phyloP scores from a whole-genome alignment of 2,888 invertebrate genomes.

The Elmis aenea region DNA sequence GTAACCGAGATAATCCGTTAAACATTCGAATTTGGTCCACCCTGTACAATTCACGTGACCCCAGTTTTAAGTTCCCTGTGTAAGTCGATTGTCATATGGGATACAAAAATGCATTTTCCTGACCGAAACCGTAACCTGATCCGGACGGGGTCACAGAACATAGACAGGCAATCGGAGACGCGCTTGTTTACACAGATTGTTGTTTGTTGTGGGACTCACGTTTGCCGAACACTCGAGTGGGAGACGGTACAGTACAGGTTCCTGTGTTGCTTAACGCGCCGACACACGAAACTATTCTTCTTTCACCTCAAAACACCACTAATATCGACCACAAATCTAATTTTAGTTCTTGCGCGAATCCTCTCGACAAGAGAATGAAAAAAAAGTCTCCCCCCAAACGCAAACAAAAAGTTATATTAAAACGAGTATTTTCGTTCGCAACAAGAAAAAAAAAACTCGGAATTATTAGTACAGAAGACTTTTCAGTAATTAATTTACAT shows the following conservation, averaged over 20 bases:
- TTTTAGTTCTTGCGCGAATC: too few relatives aligned
- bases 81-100: too few relatives aligned
- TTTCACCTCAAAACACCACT: constrained; percentile 8
- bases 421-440: background rate
- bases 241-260: constrained; percentile 15
- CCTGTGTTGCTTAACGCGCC: constrained; percentile 22
- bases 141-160: constrained; percentile 14
- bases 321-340: too few relatives aligned
- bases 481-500: constrained; percentile 23
- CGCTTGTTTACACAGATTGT: constrained; percentile 25
- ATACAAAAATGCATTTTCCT: too few relatives aligned
- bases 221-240: constrained; percentile 23
- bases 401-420: background rate
- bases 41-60: too few relatives aligned
- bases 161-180: constrained; percentile 21
- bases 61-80: too few relatives aligned
- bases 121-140: constrained; percentile 19
- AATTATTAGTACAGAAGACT: constrained; percentile 15
- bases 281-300: constrained; percentile 18
- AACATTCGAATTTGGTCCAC: too few relatives aligned
- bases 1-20: too few relatives aligned
- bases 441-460: constrained; percentile 4
- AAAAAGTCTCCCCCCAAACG: constrained; percentile 1
- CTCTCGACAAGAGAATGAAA: too few relatives aligned
- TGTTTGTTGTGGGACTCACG: constrained; percentile 24